A percentile compares a stretch with the other conserved stretches of the same genome.
Conservation (phyloP, 2,888 invertebrate species). For the Trypoxylon attenuatum region DNA sequence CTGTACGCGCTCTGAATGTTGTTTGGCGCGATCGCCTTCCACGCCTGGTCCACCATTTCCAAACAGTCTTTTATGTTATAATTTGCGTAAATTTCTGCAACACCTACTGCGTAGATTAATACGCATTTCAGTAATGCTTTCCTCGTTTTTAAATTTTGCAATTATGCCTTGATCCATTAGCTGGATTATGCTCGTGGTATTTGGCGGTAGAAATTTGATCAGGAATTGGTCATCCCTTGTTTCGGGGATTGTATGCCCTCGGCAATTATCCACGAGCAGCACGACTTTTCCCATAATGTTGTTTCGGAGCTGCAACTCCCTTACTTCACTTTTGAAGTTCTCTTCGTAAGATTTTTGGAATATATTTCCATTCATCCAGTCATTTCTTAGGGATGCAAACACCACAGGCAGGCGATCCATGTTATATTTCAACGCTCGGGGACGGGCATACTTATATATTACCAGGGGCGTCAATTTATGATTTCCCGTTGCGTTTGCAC, state of each 20-base stretch:
- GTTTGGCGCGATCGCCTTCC: constrained; percentile 31
- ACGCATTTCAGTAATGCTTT: constrained; percentile 34
- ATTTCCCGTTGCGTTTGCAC: constrained; percentile 56
- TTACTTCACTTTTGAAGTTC: constrained; percentile 40
- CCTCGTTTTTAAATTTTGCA: constrained; percentile 46
- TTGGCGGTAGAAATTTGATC: constrained; percentile 47
- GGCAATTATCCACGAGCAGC: constrained; percentile 45
- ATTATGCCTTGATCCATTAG: constrained; percentile 59
- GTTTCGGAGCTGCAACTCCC: constrained; percentile 14
- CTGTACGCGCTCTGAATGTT: constrained; percentile 47
- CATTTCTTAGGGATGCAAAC: constrained; percentile 41
- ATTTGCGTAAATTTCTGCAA: constrained; percentile 29
- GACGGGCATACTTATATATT: constrained; percentile 56
- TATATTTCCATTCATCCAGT: constrained; percentile 53
- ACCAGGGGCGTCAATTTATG: constrained; percentile 56
- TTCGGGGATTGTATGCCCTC: too few species aligned
- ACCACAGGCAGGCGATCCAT: constrained; percentile 35
- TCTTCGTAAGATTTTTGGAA: constrained; percentile 50
- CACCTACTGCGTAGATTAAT: constrained; percentile 26
- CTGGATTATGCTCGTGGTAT: constrained; percentile 50
- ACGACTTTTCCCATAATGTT: constrained; percentile 28
- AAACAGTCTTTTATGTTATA: constrained; percentile 42
- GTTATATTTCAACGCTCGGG: constrained; percentile 51
- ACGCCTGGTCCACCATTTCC: constrained; percentile 44
- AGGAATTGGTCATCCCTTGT: constrained; percentile 19